phyloP scores from a whole-genome alignment of 2,888 invertebrate species.

The Gymnosoma rotundatum region DNA sequence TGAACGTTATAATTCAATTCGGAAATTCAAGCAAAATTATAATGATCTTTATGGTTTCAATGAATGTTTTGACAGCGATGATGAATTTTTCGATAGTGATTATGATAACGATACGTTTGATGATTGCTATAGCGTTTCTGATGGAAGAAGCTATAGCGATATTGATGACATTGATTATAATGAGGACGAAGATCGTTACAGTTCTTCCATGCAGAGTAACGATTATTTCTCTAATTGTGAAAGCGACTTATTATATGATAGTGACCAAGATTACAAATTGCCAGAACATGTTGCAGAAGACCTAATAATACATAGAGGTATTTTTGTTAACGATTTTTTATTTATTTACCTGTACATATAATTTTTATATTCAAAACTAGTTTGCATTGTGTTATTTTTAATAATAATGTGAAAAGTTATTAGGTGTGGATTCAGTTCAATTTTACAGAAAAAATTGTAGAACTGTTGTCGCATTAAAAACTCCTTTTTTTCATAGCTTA shows the following conservation, averaged over 20 bases:
- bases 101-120: slow-evolving; percentile 21
- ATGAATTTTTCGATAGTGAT: slow-evolving; percentile 25
- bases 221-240: slow-evolving; percentile 31
- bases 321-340: slow-evolving; percentile 9
- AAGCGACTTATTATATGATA: not conserved
- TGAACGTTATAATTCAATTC: not conserved
- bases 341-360: not conserved
- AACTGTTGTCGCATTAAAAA: too few species aligned
- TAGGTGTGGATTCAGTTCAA: too few species aligned
- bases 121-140: slow-evolving; percentile 11
- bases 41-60: not conserved
- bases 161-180: slow-evolving; percentile 66
- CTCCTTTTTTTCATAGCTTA: too few species aligned
- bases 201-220: slow-evolving; percentile 37
- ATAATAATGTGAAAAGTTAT: too few species aligned
- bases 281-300: slow-evolving; percentile 74
- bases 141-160: slow-evolving; percentile 49
- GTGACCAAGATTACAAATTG: slow-evolving; percentile 71
- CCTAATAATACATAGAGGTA: slow-evolving; percentile 74
- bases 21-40: not conserved
- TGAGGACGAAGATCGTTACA: slow-evolving; percentile 61
- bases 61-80: slow-evolving; percentile 8
- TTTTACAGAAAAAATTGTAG: too few species aligned
- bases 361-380: not conserved
- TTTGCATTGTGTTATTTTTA: too few species aligned